A percentile compares a stretch with the other conserved stretches of the same genome.
phyloP scores from a whole-genome alignment of 2,888 invertebrate species.

The Nomada ruficornis region DNA sequence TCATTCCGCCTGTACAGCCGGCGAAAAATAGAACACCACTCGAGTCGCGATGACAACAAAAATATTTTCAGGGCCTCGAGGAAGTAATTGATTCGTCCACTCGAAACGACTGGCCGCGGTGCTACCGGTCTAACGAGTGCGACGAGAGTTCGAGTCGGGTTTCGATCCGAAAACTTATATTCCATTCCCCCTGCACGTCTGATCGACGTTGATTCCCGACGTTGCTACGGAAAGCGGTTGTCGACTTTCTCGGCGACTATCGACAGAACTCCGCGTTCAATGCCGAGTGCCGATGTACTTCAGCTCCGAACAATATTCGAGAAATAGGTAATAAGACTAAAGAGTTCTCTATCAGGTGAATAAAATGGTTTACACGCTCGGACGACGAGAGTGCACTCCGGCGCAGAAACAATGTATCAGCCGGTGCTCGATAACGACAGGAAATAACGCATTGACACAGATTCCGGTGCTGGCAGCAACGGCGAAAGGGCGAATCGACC shows the following conservation, averaged over 20 bases:
- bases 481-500: conserved; percentile 18
- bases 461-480: conserved; percentile 21
- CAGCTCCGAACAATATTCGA: too few relatives aligned
- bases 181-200: background rate
- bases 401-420: conserved; percentile 35
- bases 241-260: too few relatives aligned
- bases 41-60: conserved; percentile 18
- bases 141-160: background rate
- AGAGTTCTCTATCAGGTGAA: background rate
- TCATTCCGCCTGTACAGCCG: background rate
- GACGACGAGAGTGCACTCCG: background rate
- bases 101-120: background rate
- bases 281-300: too few relatives aligned
- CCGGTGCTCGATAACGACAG: conserved; percentile 23
- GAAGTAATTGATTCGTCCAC: conserved; percentile 21
- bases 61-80: conserved; percentile 31
- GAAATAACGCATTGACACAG: conserved; percentile 55
- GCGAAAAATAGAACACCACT: background rate
- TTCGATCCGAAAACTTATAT: background rate
- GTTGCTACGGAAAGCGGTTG: too few relatives aligned
- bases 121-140: background rate
- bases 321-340: background rate
- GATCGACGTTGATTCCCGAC: too few relatives aligned
- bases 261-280: too few relatives aligned
- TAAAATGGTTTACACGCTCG: background rate